A percentile compares a stretch with the other conserved stretches of the same genome.
Evolutionary conservation across 2,888 invertebrate species (phyloP).

Genomic region (Cheilosia variabilis): DNA sequence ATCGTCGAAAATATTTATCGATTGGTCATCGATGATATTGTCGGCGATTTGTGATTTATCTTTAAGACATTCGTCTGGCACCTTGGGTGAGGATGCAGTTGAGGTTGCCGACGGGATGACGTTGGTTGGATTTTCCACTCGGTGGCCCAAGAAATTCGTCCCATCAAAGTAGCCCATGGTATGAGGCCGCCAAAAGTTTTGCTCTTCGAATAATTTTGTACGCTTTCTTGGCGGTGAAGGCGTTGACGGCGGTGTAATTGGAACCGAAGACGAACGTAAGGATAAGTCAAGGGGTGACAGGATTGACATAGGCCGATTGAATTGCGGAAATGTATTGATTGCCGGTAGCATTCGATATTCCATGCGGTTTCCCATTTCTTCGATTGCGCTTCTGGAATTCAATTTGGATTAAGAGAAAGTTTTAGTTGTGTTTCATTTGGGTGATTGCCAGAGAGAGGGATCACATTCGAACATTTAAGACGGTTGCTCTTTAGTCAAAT

Average conservation of each 20-base stretch:
- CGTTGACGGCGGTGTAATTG: conserved; percentile 83
- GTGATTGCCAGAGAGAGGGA: no score
- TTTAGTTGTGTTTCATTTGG: background rate
- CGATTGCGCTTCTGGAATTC: conserved; percentile 23
- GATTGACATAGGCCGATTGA: conserved; percentile 79
- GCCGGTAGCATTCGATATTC: conserved; percentile 81
- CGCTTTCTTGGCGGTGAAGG: conserved; percentile 83
- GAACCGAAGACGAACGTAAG: conserved; percentile 80
- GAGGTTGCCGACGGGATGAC: conserved; percentile 10
- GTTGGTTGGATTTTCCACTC: conserved; percentile 47
- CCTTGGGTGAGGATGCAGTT: conserved; percentile 41
- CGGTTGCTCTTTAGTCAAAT: no score
- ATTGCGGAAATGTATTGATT: conserved; percentile 83
- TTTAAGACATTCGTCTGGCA: conserved; percentile 77
- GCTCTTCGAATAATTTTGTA: conserved; percentile 80
- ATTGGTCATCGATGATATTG: conserved; percentile 62
- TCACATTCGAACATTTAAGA: no score
- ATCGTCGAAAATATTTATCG: conserved; percentile 78
- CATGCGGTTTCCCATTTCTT: conserved; percentile 77
- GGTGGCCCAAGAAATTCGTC: conserved; percentile 46
- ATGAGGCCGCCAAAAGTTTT: conserved; percentile 82
- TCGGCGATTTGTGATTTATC: conserved; percentile 65
- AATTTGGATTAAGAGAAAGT: background rate
- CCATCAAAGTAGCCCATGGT: conserved; percentile 76
- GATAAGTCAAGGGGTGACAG: conserved; percentile 83